Conservation (phyloP, 2,888 invertebrate genomes). For the Nyleta sp. region DNA sequence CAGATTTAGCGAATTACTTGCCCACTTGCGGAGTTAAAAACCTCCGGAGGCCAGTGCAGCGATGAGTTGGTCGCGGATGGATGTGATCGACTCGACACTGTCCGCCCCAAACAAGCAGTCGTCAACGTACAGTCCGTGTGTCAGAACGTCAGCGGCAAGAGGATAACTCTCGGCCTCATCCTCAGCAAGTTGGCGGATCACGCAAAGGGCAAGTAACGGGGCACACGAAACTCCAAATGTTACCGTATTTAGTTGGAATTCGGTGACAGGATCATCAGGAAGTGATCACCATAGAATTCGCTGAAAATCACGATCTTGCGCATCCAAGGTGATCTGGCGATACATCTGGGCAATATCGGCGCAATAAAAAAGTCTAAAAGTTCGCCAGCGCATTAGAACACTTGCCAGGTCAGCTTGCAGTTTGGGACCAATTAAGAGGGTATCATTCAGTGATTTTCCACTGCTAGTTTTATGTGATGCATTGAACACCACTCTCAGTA, state of each 20-base stretch:
- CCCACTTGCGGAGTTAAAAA: conserved; percentile 23
- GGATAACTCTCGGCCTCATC: conserved; percentile 8
- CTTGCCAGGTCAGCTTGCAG: background rate
- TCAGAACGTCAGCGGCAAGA: background rate
- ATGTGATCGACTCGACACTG: background rate
- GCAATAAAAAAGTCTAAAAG: conserved; percentile 1
- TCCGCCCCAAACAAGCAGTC: conserved; percentile 34
- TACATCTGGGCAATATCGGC: conserved; percentile 42
- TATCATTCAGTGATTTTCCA: background rate
- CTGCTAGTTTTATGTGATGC: background rate
- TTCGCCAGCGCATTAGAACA: conserved; percentile 1
- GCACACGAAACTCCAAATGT: conserved; percentile 19
- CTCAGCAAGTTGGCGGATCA: background rate
- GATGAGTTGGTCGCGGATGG: conserved; percentile 17
- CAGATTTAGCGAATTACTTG: background rate
- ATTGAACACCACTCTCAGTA: conserved; percentile 16
- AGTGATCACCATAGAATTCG: conserved; percentile 17
- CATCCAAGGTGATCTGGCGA: conserved; percentile 10
- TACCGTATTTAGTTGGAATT: conserved; percentile 3
- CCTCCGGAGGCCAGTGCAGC: conserved; percentile 23
- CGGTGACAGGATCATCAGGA: background rate
- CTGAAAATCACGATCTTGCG: conserved; percentile 4
- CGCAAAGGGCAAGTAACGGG: conserved; percentile 7
- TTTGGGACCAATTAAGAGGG: conserved; percentile 7
- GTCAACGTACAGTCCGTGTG: conserved; percentile 12